Percentiles rank a stretch among this genome's conserved stretches.
Conservation (phyloP, 2,113 vertebrate genomes). For the Orcinus orca region DNA sequence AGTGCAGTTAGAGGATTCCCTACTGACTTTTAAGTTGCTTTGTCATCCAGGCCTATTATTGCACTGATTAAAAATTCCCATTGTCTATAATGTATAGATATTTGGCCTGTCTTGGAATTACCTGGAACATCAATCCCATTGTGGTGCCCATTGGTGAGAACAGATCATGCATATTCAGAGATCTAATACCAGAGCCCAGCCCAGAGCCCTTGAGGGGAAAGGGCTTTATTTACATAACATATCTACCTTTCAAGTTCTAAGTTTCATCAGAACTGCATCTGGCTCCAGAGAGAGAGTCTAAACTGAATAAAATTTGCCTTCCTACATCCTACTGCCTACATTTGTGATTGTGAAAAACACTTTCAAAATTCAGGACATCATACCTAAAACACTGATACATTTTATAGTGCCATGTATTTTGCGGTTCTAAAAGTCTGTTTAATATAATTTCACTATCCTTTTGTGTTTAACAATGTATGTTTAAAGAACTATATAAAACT, state of each 20-base stretch:
- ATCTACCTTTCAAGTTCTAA: slow-evolving; percentile 38
- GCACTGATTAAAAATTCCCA: neutral
- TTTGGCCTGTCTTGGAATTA: neutral
- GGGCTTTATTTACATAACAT: slow-evolving; percentile 49
- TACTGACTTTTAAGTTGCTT: neutral
- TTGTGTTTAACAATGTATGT: slow-evolving; percentile 56
- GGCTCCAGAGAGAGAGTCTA: slow-evolving; percentile 50
- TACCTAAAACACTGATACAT: slow-evolving; percentile 21
- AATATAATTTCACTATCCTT: slow-evolving; percentile 67
- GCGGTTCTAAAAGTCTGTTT: slow-evolving; percentile 39
- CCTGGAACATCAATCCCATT: neutral
- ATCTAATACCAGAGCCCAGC: neutral
- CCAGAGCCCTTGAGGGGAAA: neutral
- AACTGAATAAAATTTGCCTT: slow-evolving; percentile 36
- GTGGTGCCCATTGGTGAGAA: neutral
- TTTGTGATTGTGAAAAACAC: slow-evolving; percentile 24
- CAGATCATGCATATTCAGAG: neutral
- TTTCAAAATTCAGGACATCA: slow-evolving; percentile 61
- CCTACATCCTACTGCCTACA: slow-evolving; percentile 30
- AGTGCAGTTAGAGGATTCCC: neutral
- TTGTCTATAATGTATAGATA: neutral
- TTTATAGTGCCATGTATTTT: slow-evolving; percentile 48
- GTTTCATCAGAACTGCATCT: slow-evolving; percentile 53
- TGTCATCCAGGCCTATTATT: neutral
- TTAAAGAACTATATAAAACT: slow-evolving; percentile 59